These are phyloP conservation scores for Polietes domitor DNA, from an alignment of 2,888 invertebrate species.

Conservation along the genomic window DNA sequence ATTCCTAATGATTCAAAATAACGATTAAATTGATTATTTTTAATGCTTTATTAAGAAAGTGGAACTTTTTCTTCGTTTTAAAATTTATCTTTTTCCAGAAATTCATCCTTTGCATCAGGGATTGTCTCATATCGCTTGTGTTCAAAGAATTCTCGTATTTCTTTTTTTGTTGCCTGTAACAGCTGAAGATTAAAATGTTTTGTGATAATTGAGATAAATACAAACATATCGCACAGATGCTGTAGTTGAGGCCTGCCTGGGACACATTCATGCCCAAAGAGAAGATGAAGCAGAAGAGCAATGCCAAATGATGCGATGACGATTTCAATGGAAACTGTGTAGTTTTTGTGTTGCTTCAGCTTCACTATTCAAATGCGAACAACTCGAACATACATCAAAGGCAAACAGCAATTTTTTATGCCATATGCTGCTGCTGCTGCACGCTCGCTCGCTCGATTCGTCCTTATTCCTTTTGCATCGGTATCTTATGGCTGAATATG, in stretches of 20 bases:
- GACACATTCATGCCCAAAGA: too few relatives aligned
- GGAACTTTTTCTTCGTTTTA: too few relatives aligned
- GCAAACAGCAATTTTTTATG: neutral
- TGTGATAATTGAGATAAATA: constrained; percentile 20
- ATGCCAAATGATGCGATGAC: neutral
- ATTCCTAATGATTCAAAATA: too few relatives aligned
- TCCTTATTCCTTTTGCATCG: neutral
- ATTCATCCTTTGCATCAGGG: neutral
- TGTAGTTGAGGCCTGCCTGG: neutral
- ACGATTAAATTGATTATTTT: too few relatives aligned
- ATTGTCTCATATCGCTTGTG: neutral
- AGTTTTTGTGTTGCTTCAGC: neutral
- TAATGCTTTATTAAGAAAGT: too few relatives aligned
- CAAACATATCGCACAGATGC: neutral
- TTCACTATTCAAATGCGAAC: constrained; percentile 3
- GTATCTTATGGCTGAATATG: neutral
- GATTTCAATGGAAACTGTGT: constrained; percentile 12
- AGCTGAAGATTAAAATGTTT: constrained; percentile 21
- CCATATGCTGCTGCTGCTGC: constrained; percentile 7
- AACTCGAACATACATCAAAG: neutral
- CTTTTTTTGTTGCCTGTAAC: constrained; percentile 7
- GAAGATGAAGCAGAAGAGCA: neutral
- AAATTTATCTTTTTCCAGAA: too few relatives aligned
- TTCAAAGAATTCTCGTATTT: neutral
- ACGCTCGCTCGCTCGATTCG: neutral